These are phyloP conservation scores for Teleogryllus oceanicus DNA, from an alignment of 2,888 invertebrate genomes.

Conservation along the genomic window DNA sequence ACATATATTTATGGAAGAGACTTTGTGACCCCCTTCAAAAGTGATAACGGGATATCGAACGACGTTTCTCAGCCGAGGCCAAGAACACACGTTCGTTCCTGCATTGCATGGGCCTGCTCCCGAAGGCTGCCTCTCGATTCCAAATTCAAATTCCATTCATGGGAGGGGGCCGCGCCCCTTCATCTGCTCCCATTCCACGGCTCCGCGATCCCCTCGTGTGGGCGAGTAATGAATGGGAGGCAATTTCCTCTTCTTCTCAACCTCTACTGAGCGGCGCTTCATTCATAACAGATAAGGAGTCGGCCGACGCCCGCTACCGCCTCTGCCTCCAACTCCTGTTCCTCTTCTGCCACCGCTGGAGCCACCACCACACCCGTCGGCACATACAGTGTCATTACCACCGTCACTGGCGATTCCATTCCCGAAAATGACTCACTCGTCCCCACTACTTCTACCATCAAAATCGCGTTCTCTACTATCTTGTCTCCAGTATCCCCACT, in stretches of 20 bases:
- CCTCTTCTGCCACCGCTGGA: not conserved
- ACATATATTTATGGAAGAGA: no score
- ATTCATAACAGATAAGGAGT: constrained; percentile 6
- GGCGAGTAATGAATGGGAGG: not conserved
- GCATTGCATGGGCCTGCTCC: not conserved
- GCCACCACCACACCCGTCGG: not conserved
- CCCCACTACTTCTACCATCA: no score
- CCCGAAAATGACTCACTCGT: no score
- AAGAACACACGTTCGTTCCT: no score
- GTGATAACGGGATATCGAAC: no score
- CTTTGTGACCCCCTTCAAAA: no score
- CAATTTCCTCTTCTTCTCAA: constrained; percentile 18
- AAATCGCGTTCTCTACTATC: no score
- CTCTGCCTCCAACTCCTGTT: not conserved
- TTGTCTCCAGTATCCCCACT: no score
- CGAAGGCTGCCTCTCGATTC: not conserved
- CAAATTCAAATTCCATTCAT: constrained; percentile 18
- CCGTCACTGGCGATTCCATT: no score
- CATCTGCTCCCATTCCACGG: not conserved
- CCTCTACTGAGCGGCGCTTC: constrained; percentile 5
- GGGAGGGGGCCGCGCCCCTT: not conserved
- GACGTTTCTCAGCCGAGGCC: no score
- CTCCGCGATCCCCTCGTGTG: not conserved
- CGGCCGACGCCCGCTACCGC: not conserved
- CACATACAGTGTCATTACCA: not conserved